Conservation (phyloP, 1,140 invertebrate species). For the Chionoecetes opilio region DNA sequence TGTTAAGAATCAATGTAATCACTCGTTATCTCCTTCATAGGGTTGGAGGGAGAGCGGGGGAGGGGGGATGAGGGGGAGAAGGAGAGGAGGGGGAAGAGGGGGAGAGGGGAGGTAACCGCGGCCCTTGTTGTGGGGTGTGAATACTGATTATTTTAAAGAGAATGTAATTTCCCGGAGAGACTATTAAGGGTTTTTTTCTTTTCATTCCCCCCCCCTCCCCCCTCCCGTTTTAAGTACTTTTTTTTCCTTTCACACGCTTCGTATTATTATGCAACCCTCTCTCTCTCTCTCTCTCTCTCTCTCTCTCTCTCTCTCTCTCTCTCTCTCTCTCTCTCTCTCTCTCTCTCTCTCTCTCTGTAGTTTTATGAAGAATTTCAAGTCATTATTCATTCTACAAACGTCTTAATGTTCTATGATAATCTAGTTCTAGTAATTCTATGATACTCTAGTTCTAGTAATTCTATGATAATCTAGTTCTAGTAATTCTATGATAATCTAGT, state of each 20-base stretch:
- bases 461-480: too few relatives aligned
- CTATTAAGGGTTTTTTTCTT: background rate
- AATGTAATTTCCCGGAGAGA: background rate
- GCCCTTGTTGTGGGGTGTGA: background rate
- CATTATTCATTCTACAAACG: too few relatives aligned
- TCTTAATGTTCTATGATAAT: too few relatives aligned
- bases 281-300: conserved; percentile 5
- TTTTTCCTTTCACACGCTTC: background rate
- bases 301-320: background rate
- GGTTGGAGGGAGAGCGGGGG: background rate
- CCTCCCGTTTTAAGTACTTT: background rate
- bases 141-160: conserved; percentile 9
- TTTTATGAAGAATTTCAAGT: too few relatives aligned
- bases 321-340: background rate
- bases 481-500: too few relatives aligned
- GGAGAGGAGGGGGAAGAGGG: too few relatives aligned
- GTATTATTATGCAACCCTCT: background rate
- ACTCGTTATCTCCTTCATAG: background rate
- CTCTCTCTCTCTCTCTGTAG: too few relatives aligned
- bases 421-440: too few relatives aligned
- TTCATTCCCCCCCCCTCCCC: background rate
- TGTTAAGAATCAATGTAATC: conserved; percentile 30
- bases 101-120: too few relatives aligned
- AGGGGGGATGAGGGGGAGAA: too few relatives aligned
- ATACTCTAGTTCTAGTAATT: too few relatives aligned